phyloP scores from a whole-genome alignment of 2,888 invertebrate species.

The Harmothoe impar region DNA sequence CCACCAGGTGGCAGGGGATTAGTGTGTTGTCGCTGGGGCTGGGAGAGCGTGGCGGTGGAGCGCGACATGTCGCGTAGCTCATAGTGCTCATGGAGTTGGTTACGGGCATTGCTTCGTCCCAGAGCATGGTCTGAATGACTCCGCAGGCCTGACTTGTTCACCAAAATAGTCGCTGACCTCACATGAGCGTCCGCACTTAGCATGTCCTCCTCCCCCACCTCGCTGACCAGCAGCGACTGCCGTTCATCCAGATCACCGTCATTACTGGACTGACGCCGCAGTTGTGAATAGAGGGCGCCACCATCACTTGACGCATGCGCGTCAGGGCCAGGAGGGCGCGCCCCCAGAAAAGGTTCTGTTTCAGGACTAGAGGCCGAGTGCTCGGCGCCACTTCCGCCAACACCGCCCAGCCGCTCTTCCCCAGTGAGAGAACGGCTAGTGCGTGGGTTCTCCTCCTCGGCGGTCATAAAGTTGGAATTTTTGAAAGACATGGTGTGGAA shows the following conservation, averaged over 20 bases:
- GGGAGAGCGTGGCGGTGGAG: neutral
- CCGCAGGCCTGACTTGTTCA: conserved; percentile 40
- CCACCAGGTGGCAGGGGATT: conserved; percentile 41
- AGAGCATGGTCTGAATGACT: conserved; percentile 46
- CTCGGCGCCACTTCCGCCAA: neutral
- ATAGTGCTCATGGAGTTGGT: neutral
- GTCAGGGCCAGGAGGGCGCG: neutral
- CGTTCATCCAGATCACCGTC: conserved; percentile 58
- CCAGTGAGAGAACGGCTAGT: neutral
- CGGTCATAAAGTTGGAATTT: conserved; percentile 61
- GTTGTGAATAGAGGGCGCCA: neutral
- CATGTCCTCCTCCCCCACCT: conserved; percentile 3
- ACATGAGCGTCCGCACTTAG: neutral
- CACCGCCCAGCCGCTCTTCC: neutral
- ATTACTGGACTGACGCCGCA: conserved; percentile 47
- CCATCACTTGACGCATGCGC: neutral
- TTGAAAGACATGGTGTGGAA: conserved; percentile 66
- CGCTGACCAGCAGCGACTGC: conserved; percentile 56
- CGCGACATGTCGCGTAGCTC: conserved; percentile 46
- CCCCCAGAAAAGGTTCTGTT: conserved; percentile 27
- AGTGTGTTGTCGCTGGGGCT: neutral
- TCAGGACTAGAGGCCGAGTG: conserved; percentile 19
- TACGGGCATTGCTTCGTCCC: neutral
- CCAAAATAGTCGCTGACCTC: conserved; percentile 19
- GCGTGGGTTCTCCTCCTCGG: conserved; percentile 58